These are phyloP conservation scores for Tetragnatha versicolor DNA, from an alignment of 1,140 invertebrate species.

Conservation along the genomic window DNA sequence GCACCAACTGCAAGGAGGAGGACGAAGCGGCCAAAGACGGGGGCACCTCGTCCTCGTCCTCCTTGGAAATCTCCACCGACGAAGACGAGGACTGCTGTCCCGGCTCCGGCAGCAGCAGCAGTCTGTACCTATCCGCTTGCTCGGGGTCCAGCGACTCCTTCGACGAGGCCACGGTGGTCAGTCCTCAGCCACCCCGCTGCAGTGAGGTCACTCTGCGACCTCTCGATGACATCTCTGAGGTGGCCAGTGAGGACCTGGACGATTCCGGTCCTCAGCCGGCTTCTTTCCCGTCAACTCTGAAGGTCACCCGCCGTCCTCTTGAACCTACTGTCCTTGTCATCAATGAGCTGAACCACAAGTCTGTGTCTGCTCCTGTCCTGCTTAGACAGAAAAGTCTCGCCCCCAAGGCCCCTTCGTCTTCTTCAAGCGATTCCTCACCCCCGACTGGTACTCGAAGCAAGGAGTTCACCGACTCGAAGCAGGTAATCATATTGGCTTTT, in stretches of 20 bases:
- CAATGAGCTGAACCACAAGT: slow-evolving; percentile 41
- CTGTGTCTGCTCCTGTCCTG: slow-evolving; percentile 34
- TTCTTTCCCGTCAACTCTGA: slow-evolving; percentile 39
- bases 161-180: slow-evolving; percentile 13
- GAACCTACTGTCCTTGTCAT: slow-evolving; percentile 44
- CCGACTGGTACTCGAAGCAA: slow-evolving; percentile 19
- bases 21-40: not conserved
- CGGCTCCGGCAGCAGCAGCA: slow-evolving; percentile 25
- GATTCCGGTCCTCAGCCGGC: not conserved
- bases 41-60: slow-evolving; percentile 18
- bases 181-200: not conserved
- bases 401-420: slow-evolving; percentile 15
- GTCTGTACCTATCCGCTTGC: slow-evolving; percentile 47
- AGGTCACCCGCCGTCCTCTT: slow-evolving; percentile 31
- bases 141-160: slow-evolving; percentile 46
- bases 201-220: slow-evolving; percentile 17
- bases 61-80: slow-evolving; percentile 1
- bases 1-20: slow-evolving; percentile 22
- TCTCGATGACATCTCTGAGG: slow-evolving; percentile 36
- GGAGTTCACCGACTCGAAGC: not conserved
- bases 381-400: slow-evolving; percentile 30
- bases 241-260: slow-evolving; percentile 15
- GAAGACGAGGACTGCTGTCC: slow-evolving; percentile 1
- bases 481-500: too few species aligned
- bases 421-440: slow-evolving; percentile 46